Evolutionary conservation across 2,888 invertebrate genomes (phyloP), one percentile per base, ranked within the genome.

Genomic region (Drosophila suboccidentalis): DNA sequence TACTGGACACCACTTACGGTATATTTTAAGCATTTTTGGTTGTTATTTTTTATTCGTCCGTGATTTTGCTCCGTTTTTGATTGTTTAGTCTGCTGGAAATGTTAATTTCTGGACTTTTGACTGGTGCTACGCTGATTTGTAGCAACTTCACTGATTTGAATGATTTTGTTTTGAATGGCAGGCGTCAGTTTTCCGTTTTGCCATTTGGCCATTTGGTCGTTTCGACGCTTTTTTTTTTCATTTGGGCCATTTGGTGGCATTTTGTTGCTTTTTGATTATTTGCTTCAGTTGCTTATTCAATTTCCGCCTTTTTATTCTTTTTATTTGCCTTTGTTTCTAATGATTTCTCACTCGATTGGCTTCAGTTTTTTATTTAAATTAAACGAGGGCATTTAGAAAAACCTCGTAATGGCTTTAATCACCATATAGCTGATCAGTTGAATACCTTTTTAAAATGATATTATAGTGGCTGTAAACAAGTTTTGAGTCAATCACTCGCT

Each of bases 41-140:
- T 50, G 62, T 46, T 63, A 2, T 58, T 54, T 63, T 47, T 38
- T 53, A 53, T 26, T 51, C 76, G 55, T 60, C 63, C 47, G 50
- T 77, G 69, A 77, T 83, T 58, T 78, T 70, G 87, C 69, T 54
- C 63, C 63, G 66, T 22, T 83, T 55, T 60, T 70, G 67, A 76
- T 89, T 89, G 84, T 86, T 90, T 88, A 90, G 65, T 88, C 84
- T 82, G 69, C 43, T 88, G 86, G 90, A 90, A 85, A 85, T 85
- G 84, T 85, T 85, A 85, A 85, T 85, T 85, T 85, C 71, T 86
- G 83, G 86, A 85, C 90, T 89, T 89, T 87, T 87, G 82, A 87
- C 79, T 78, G 90, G 65, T 54, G 60, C 63, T 60, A 63, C 71
- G 64, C 64, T 71, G 78, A 80, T 73, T 77, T 63, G 61, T 15